These are phyloP conservation scores for Stenodema calcarata DNA, from an alignment of 2,888 invertebrate species.

Conservation along the genomic window DNA sequence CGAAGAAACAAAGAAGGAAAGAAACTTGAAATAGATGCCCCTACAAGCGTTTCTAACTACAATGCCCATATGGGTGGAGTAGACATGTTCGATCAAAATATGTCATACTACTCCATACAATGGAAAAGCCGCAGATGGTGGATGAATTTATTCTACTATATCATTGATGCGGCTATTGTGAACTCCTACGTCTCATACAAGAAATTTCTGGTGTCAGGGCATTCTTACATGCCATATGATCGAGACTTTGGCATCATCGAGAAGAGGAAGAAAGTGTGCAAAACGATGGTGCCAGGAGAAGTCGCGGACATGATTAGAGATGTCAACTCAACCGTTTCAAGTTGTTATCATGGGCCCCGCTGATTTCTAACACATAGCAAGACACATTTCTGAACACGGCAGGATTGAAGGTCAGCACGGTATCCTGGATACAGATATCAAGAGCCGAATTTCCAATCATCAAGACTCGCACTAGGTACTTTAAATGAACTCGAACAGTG, in stretches of 20 bases:
- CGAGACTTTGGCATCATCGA: conserved; percentile 55
- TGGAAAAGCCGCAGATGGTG: not conserved
- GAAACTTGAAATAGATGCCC: not conserved
- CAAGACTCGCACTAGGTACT: conserved; percentile 13
- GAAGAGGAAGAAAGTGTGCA: conserved; percentile 51
- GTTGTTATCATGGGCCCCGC: conserved; percentile 32
- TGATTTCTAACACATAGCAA: conserved; percentile 31
- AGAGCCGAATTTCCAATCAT: not conserved
- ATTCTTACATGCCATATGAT: conserved; percentile 48
- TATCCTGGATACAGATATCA: conserved; percentile 15
- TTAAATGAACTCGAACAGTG: conserved; percentile 4
- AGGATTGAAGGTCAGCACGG: conserved; percentile 36
- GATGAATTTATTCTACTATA: not conserved
- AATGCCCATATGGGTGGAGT: not conserved
- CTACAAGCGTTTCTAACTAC: not conserved
- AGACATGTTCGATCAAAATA: not conserved
- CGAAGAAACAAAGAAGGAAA: not conserved
- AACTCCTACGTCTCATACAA: no score
- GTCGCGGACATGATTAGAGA: conserved; percentile 38
- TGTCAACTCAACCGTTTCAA: conserved; percentile 22
- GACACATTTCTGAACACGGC: conserved; percentile 36
- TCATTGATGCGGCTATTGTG: not conserved
- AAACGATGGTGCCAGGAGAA: conserved; percentile 46
- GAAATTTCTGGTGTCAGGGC: conserved; percentile 55
- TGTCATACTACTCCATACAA: not conserved